A percentile compares a stretch with the other conserved stretches of the same genome.
phyloP scores from a whole-genome alignment of 2,797 vertebrate genomes.

The Odontamblyopus lacepedii region DNA sequence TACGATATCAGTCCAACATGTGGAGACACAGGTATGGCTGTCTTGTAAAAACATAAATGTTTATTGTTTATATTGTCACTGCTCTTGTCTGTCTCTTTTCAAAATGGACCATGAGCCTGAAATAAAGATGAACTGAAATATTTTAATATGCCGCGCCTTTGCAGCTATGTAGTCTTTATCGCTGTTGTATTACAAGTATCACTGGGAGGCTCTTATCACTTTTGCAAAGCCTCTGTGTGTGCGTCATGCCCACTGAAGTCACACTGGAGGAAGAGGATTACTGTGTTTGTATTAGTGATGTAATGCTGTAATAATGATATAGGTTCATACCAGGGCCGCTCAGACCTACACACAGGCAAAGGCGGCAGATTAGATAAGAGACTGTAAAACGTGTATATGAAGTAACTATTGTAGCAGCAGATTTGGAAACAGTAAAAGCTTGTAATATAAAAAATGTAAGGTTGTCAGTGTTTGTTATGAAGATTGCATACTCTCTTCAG shows the following conservation, averaged over 20 bases:
- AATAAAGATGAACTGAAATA: neutral
- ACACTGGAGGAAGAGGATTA: slow-evolving; percentile 62
- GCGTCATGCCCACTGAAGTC: slow-evolving; percentile 40
- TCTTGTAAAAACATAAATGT: too few relatives aligned
- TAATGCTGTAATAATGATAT: slow-evolving; percentile 65
- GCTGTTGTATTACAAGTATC: slow-evolving; percentile 33
- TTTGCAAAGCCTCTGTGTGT: slow-evolving; percentile 49
- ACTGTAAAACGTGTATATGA: neutral
- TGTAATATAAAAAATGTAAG: neutral
- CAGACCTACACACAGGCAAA: slow-evolving; percentile 13
- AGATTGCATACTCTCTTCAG: neutral
- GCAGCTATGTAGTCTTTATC: neutral
- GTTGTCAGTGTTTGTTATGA: neutral
- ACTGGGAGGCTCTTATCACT: slow-evolving; percentile 38
- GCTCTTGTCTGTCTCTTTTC: too few relatives aligned
- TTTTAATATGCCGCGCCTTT: neutral
- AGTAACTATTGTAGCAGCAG: neutral
- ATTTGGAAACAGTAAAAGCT: neutral
- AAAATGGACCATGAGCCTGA: too few relatives aligned
- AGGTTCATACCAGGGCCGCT: slow-evolving; percentile 11
- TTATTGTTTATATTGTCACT: too few relatives aligned
- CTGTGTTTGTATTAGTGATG: slow-evolving; percentile 67
- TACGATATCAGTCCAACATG: too few relatives aligned
- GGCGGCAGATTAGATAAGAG: neutral
- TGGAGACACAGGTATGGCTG: too few relatives aligned